These are phyloP conservation scores for Pollenia amentaria DNA, from an alignment of 2,888 invertebrate species.

Conservation along the genomic window DNA sequence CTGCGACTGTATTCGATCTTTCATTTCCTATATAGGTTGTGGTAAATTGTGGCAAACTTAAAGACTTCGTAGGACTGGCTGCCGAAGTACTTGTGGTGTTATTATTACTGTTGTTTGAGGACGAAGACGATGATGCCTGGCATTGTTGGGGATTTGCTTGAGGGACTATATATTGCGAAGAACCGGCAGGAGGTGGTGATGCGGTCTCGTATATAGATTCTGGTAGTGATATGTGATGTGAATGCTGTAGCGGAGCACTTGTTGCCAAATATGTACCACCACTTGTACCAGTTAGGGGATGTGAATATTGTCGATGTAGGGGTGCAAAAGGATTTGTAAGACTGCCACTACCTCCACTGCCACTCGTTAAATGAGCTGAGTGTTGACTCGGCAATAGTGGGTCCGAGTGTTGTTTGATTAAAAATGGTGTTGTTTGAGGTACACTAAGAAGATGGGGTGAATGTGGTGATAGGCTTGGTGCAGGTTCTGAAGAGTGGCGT, in stretches of 20 bases:
- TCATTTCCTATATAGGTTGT: conserved; percentile 78
- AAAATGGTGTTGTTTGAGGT: conserved; percentile 86
- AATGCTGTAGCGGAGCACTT: conserved; percentile 79
- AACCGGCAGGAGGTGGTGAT: conserved; percentile 82
- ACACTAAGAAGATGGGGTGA: conserved; percentile 87
- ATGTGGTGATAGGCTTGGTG: conserved; percentile 85
- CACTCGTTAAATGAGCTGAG: conserved; percentile 78
- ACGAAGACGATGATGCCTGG: conserved; percentile 45
- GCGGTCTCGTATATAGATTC: conserved; percentile 82
- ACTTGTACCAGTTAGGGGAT: conserved; percentile 83
- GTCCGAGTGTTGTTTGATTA: conserved; percentile 89
- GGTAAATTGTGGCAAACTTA: conserved; percentile 79
- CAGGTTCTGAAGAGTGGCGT: conserved; percentile 87
- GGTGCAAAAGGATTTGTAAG: conserved; percentile 79
- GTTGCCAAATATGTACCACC: conserved; percentile 66
- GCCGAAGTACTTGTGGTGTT: conserved; percentile 51
- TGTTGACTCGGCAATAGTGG: conserved; percentile 87
- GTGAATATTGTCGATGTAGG: conserved; percentile 86
- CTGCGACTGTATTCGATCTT: conserved; percentile 68
- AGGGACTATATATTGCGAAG: conserved; percentile 82
- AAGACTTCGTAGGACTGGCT: conserved; percentile 74
- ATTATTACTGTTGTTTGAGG: conserved; percentile 20
- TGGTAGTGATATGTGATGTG: conserved; percentile 83
- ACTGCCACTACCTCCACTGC: conserved; percentile 77
- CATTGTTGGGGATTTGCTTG: conserved; percentile 67